These are phyloP conservation scores for Synanthedon myopaeformis DNA, from an alignment of 2,888 invertebrate genomes.

Conservation along the genomic window DNA sequence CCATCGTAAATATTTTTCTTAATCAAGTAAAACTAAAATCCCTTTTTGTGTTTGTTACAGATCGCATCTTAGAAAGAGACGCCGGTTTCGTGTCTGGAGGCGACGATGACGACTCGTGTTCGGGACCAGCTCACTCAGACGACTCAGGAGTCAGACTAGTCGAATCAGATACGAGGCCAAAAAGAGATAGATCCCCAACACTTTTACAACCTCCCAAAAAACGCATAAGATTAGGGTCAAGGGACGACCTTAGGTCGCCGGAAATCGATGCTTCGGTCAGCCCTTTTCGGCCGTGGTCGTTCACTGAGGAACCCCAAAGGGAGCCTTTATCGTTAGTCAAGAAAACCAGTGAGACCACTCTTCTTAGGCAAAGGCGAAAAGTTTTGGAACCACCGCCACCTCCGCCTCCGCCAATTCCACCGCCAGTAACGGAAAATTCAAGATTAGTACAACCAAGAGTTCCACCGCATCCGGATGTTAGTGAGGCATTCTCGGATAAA, in stretches of 20 bases:
- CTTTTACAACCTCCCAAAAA: constrained; percentile 76
- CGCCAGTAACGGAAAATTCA: constrained; percentile 22
- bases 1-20: neutral
- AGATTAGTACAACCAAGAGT: constrained; percentile 56
- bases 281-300: constrained; percentile 78
- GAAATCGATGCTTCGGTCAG: constrained; percentile 53
- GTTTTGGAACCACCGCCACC: constrained; percentile 41
- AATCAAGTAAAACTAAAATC: neutral
- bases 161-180: constrained; percentile 62
- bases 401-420: constrained; percentile 27
- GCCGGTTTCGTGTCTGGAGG: constrained; percentile 82
- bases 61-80: constrained; percentile 70
- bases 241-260: constrained; percentile 44
- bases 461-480: constrained; percentile 66
- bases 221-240: constrained; percentile 70
- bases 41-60: constrained; percentile 54
- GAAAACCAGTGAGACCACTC: constrained; percentile 44
- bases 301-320: constrained; percentile 67
- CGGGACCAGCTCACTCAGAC: constrained; percentile 64
- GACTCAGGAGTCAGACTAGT: constrained; percentile 62
- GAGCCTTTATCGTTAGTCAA: constrained; percentile 75
- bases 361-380: constrained; percentile 42
- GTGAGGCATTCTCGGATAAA: constrained; percentile 33
- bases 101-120: constrained; percentile 75
- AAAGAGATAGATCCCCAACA: constrained; percentile 59